phyloP scores from a whole-genome alignment of 2,797 vertebrate genomes.

The Agapornis canus region DNA sequence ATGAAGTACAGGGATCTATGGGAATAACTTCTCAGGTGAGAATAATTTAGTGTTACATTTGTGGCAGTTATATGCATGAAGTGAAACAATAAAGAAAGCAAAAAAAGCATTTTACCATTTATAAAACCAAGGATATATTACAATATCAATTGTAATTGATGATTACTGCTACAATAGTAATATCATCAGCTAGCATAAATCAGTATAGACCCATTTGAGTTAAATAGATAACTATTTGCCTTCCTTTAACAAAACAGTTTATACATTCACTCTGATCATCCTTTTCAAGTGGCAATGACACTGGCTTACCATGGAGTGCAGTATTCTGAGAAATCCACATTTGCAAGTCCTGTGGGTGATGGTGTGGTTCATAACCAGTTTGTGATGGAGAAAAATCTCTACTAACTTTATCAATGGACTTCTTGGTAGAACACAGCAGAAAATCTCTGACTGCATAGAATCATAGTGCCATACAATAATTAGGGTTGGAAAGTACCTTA shows the following conservation, averaged over 20 bases:
- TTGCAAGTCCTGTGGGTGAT: neutral
- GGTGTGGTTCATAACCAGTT: neutral
- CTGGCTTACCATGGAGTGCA: neutral
- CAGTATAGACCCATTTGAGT: neutral
- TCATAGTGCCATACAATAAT: neutral
- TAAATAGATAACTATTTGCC: neutral
- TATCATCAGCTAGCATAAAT: neutral
- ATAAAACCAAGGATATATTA: neutral
- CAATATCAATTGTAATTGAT: neutral
- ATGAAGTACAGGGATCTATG: neutral
- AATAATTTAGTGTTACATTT: neutral
- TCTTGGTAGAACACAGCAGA: neutral
- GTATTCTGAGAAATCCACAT: neutral
- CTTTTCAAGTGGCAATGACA: neutral
- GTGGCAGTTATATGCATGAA: neutral
- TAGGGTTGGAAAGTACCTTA: neutral
- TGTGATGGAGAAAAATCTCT: neutral
- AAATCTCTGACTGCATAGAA: neutral
- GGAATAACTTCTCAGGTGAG: neutral
- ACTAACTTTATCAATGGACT: neutral
- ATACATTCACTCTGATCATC: neutral
- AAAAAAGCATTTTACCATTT: neutral
- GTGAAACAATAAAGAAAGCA: neutral
- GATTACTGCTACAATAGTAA: neutral
- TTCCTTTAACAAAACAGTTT: neutral